These are phyloP conservation scores for Orthonevra nobilis DNA, from an alignment of 2,888 invertebrate genomes.

Conservation along the genomic window DNA sequence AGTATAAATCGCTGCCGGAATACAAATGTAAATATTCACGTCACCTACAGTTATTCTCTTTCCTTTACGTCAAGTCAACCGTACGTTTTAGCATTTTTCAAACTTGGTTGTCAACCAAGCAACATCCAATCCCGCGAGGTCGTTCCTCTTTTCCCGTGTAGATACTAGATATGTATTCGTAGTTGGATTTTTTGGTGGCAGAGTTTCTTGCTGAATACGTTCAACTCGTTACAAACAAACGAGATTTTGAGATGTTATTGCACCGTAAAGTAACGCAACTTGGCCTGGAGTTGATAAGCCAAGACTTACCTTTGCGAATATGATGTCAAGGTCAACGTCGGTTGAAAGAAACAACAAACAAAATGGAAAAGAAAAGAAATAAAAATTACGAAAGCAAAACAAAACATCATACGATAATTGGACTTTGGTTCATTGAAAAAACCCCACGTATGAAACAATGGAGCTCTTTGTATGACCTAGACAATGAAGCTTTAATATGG, in stretches of 20 bases:
- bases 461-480: slow-evolving; percentile 38
- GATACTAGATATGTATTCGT: slow-evolving; percentile 31
- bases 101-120: slow-evolving; percentile 18
- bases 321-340: slow-evolving; percentile 39
- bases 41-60: slow-evolving; percentile 4
- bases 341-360: background rate
- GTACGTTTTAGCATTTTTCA: background rate
- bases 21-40: slow-evolving; percentile 3
- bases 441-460: background rate
- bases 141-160: too few species aligned
- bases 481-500: slow-evolving; percentile 38
- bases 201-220: too few species aligned
- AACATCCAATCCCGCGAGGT: slow-evolving; percentile 22
- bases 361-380: background rate
- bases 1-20: background rate
- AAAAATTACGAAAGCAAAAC: too few species aligned
- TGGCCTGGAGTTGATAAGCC: background rate
- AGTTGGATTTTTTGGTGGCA: too few species aligned
- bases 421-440: background rate
- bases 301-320: background rate
- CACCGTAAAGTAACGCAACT: too few species aligned
- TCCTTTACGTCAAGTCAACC: slow-evolving; percentile 1
- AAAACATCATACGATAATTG: slow-evolving; percentile 19
- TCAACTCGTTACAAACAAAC: background rate
- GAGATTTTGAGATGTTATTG: background rate